Evolutionary conservation across 2,797 vertebrate species (phyloP).

Genomic region (Botia kubotai): DNA sequence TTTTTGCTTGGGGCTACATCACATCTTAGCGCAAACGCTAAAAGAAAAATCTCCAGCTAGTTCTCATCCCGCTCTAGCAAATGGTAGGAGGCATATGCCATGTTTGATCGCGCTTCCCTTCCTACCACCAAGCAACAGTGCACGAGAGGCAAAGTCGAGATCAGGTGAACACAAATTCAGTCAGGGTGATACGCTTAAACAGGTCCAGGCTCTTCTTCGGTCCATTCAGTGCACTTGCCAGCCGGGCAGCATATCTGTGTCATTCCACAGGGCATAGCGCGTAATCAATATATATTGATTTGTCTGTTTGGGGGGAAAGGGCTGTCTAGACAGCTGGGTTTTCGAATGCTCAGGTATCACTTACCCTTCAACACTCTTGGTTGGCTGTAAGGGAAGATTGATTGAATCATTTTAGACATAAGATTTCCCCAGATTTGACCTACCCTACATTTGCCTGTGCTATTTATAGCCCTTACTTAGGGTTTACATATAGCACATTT

Average conservation of each 20-base stretch:
- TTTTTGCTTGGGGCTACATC: conserved; percentile 30
- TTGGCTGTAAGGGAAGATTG: conserved; percentile 55
- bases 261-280: conserved; percentile 53
- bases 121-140: conserved; percentile 33
- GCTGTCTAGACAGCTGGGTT: conserved; percentile 63
- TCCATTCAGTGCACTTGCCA: conserved; percentile 51
- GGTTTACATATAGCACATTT: conserved; percentile 3
- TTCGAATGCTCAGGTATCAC: conserved; percentile 57
- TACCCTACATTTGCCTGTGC: conserved; percentile 42
- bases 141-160: conserved; percentile 41
- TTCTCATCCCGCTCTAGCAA: conserved; percentile 29
- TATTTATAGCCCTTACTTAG: conserved; percentile 38
- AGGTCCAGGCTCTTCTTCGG: conserved; percentile 55
- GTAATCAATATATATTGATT: conserved; percentile 65
- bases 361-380: conserved; percentile 47
- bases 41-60: conserved; percentile 39
- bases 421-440: conserved; percentile 28
- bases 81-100: conserved; percentile 56
- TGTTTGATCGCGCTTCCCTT: conserved; percentile 50
- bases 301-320: conserved; percentile 59
- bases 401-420: conserved; percentile 54
- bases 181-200: conserved; percentile 58
- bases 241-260: conserved; percentile 57
- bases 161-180: conserved; percentile 61
- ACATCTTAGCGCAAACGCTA: conserved; percentile 36